Percentiles rank a stretch among this genome's conserved stretches.
These are phyloP conservation scores for Corythoichthys intestinalis DNA, from an alignment of 2,113 vertebrate genomes.

Conservation along the genomic window DNA sequence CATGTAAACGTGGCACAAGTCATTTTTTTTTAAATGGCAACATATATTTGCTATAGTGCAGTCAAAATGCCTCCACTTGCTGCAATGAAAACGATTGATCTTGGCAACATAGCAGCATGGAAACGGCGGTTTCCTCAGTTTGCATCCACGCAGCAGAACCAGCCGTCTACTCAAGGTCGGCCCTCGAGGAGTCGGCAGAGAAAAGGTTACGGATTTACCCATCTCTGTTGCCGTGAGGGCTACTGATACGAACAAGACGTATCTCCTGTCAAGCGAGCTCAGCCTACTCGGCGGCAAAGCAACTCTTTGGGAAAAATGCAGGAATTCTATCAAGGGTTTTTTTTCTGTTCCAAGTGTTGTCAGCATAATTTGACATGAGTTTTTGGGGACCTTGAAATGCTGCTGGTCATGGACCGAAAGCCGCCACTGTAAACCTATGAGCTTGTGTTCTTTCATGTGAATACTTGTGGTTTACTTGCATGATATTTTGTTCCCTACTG, in stretches of 20 bases:
- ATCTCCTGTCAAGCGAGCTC: conserved; percentile 61
- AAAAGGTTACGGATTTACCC: conserved; percentile 57
- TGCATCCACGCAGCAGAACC: conserved; percentile 32
- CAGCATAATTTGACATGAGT: conserved; percentile 53
- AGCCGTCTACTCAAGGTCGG: conserved; percentile 35
- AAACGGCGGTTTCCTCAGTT: conserved; percentile 25
- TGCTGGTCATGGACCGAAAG: conserved; percentile 19
- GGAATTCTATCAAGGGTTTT: conserved; percentile 65
- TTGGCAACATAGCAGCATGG: conserved; percentile 10
- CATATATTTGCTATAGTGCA: conserved; percentile 13
- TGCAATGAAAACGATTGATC: background rate
- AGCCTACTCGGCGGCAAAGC: conserved; percentile 54
- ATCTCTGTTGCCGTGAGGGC: conserved; percentile 55
- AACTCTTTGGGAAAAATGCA: conserved; percentile 64
- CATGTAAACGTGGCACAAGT: conserved; percentile 1
- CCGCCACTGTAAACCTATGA: conserved; percentile 24
- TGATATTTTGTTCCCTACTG: conserved; percentile 25
- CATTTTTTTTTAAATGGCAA: background rate
- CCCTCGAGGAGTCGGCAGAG: conserved; percentile 51
- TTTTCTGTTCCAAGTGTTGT: conserved; percentile 65
- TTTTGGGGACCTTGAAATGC: conserved; percentile 52
- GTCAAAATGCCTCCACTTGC: conserved; percentile 5
- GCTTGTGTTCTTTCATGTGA: conserved; percentile 42
- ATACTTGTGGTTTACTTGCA: conserved; percentile 62
- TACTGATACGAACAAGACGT: conserved; percentile 56